phyloP scores from a whole-genome alignment of 2,797 vertebrate species.

The Mormyrus proboscirostris region DNA sequence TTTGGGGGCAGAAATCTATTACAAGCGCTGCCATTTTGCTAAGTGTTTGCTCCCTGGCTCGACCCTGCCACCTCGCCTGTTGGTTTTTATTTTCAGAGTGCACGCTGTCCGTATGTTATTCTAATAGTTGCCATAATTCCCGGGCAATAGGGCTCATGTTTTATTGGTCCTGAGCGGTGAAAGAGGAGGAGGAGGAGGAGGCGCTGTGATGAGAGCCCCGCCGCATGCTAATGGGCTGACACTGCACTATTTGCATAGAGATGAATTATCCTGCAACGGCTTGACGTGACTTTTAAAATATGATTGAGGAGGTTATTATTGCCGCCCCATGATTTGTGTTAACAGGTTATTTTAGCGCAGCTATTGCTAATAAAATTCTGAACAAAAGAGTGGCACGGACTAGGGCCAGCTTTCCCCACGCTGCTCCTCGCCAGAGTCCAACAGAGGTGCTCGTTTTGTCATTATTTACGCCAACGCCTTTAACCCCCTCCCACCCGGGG shows the following conservation, averaged over 20 bases:
- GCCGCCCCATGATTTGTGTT: slow-evolving; percentile 68
- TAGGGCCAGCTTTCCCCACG: slow-evolving; percentile 44
- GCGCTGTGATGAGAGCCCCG: slow-evolving; percentile 84
- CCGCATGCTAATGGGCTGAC: slow-evolving; percentile 86
- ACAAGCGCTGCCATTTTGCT: slow-evolving; percentile 73
- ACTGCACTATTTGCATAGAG: slow-evolving; percentile 90
- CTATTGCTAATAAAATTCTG: slow-evolving; percentile 67
- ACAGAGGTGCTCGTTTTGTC: slow-evolving; percentile 59
- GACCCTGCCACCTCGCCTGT: slow-evolving; percentile 89
- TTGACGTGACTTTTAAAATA: slow-evolving; percentile 93
- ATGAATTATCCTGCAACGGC: slow-evolving; percentile 74
- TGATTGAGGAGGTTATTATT: slow-evolving; percentile 88
- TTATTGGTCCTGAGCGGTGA: slow-evolving; percentile 76
- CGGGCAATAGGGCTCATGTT: slow-evolving; percentile 79
- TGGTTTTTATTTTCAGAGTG: slow-evolving; percentile 90
- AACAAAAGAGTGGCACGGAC: slow-evolving; percentile 56
- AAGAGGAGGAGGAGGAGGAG: slow-evolving; percentile 57
- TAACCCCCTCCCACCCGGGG: slow-evolving; percentile 19
- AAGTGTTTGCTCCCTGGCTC: slow-evolving; percentile 80
- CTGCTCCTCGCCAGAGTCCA: slow-evolving; percentile 50
- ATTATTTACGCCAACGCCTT: slow-evolving; percentile 48
- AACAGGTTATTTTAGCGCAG: slow-evolving; percentile 70
- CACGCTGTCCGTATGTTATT: slow-evolving; percentile 84
- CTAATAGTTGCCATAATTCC: slow-evolving; percentile 95
- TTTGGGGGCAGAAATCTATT: slow-evolving; percentile 66